A percentile compares a stretch with the other conserved stretches of the same genome.
phyloP scores from a whole-genome alignment of 2,888 invertebrate species.

The Dryocosmus kuriphilus region DNA sequence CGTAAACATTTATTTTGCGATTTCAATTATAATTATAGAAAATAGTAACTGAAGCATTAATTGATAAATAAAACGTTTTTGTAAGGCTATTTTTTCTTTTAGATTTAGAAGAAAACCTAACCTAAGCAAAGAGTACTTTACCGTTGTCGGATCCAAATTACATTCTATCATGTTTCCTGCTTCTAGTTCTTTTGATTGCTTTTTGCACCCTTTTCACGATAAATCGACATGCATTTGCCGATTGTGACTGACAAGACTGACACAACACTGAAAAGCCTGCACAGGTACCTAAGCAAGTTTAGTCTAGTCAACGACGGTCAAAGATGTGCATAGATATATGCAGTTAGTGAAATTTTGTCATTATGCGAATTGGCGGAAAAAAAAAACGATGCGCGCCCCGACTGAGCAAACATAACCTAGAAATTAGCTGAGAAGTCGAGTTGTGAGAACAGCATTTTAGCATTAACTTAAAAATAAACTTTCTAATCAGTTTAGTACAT shows the following conservation, averaged over 20 bases:
- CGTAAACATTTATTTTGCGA: neutral
- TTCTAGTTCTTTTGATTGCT: neutral
- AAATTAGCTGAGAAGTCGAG: neutral
- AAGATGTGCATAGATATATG: no score
- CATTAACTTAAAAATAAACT: conserved; percentile 13
- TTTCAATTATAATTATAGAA: neutral
- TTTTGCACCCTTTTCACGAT: neutral
- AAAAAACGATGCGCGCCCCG: conserved; percentile 7
- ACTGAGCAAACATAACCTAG: conserved; percentile 25
- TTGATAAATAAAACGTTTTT: neutral
- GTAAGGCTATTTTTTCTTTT: neutral
- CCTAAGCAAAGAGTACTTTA: conserved; percentile 18
- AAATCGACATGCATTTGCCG: conserved; percentile 3
- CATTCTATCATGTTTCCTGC: conserved; percentile 12
- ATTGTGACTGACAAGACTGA: neutral
- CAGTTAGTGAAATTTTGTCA: neutral
- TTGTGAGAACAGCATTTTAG: neutral
- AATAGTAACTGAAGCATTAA: neutral
- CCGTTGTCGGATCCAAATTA: conserved; percentile 34
- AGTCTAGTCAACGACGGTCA: no score
- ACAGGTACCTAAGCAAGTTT: no score
- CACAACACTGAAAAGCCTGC: neutral
- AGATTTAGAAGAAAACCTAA: conserved; percentile 23
- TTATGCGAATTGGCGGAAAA: conserved; percentile 5
- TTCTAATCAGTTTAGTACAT: conserved; percentile 10